A percentile compares a stretch with the other conserved stretches of the same genome.
Conservation (phyloP, 2,888 invertebrate genomes). For the Anorthoa munda region DNA sequence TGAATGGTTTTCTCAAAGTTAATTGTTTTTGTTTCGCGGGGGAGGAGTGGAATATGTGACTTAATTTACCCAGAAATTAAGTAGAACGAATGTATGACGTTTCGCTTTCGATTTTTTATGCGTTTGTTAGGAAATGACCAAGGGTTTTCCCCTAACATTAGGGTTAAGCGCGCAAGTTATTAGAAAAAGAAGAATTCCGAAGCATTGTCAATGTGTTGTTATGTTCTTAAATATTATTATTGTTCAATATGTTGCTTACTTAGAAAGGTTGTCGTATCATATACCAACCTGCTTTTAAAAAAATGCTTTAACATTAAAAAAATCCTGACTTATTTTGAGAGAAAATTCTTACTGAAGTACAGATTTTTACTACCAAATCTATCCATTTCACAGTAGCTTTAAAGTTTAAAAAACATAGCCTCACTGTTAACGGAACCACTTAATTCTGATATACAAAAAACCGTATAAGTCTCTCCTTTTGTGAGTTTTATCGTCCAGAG, state of each 20-base stretch:
- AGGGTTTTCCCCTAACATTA: background rate
- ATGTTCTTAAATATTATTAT: background rate
- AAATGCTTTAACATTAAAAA: no score
- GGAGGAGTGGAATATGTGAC: background rate
- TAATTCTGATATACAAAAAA: slow-evolving; percentile 36
- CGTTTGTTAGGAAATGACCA: background rate
- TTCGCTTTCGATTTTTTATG: background rate
- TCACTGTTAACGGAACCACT: slow-evolving; percentile 9
- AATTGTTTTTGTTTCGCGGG: slow-evolving; percentile 40
- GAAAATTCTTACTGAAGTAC: background rate
- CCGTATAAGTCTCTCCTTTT: slow-evolving; percentile 2
- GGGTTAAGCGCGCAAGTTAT: slow-evolving; percentile 16
- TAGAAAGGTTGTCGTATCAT: background rate
- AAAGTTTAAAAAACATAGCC: background rate
- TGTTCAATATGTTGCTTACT: background rate
- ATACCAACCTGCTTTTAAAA: no score
- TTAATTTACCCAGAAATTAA: background rate
- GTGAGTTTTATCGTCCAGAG: slow-evolving; percentile 20
- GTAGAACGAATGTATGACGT: background rate
- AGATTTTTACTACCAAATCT: background rate
- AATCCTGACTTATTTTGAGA: no score
- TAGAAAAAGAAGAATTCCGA: background rate
- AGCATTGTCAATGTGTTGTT: background rate
- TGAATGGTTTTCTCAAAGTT: slow-evolving; percentile 48
- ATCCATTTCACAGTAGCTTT: background rate